Conservation (phyloP, 2,888 invertebrate species). For the Dasypogon diadema region DNA sequence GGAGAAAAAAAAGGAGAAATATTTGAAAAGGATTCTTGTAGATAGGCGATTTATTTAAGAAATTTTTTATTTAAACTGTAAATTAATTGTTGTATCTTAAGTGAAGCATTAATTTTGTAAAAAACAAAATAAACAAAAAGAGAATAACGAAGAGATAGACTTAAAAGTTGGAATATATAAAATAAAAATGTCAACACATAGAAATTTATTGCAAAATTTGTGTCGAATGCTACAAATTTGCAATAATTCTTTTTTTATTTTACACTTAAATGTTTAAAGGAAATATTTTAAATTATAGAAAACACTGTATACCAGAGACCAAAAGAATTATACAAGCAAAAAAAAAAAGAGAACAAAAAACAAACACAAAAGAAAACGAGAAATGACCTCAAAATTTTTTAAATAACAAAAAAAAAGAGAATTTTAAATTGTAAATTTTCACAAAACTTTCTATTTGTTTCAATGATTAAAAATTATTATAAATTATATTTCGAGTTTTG, state of each 20-base stretch:
- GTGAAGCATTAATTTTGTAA: constrained; percentile 22
- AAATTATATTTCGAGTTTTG: too few species aligned
- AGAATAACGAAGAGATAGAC: constrained; percentile 4
- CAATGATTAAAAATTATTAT: too few species aligned
- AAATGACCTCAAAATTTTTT: too few species aligned
- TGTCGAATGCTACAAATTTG: not conserved
- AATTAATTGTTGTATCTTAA: constrained; percentile 17
- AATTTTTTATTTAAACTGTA: constrained; percentile 35
- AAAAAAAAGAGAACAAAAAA: not conserved
- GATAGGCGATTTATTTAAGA: constrained; percentile 45
- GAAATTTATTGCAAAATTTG: not conserved
- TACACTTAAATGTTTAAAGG: constrained; percentile 10
- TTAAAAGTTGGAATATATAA: not conserved
- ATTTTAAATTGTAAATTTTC: too few species aligned
- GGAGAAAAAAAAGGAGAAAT: not conserved
- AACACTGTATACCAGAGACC: constrained; percentile 41
- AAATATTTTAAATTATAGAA: constrained; percentile 20
- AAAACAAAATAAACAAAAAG: not conserved
- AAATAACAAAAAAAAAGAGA: too few species aligned
- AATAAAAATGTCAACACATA: not conserved
- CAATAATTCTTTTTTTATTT: not conserved
- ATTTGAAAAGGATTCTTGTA: constrained; percentile 10
- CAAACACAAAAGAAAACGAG: too few species aligned
- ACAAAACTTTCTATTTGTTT: too few species aligned
- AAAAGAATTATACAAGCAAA: constrained; percentile 4